Conservation (phyloP, 35 echinoderm and acorn worm species). For the Stichopus chloronotus region DNA sequence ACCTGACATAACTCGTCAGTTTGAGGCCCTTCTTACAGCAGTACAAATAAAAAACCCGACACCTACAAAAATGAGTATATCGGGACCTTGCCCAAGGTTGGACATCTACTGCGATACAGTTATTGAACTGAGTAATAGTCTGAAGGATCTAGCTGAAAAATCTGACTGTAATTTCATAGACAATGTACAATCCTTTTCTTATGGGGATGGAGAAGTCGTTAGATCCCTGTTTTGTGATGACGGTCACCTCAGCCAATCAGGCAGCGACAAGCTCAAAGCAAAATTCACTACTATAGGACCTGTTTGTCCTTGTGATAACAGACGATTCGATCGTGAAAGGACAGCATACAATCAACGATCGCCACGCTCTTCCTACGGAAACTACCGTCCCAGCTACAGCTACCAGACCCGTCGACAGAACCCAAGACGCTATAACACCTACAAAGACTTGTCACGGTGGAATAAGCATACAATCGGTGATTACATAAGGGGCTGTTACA, state of each 20-base stretch:
- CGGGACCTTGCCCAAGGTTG: not conserved
- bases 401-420: not conserved
- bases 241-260: not conserved
- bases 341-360: not conserved
- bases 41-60: not conserved
- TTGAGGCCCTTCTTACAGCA: not conserved
- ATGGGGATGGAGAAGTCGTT: too few species aligned
- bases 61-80: conserved; percentile 5
- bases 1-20: not conserved
- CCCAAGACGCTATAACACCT: conserved; percentile 4
- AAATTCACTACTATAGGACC: not conserved
- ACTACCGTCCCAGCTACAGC: not conserved
- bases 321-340: not conserved
- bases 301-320: not conserved
- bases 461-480: too few species aligned
- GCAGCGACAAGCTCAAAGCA: not conserved
- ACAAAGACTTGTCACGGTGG: too few species aligned
- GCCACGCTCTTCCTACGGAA: not conserved
- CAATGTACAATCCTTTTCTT: not conserved
- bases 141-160: conserved; percentile 15
- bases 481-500: too few species aligned
- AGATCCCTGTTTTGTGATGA: not conserved
- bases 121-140: not conserved
- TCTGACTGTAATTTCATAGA: not conserved
- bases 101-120: not conserved